Evolutionary conservation across 2,888 invertebrate species (phyloP).

Genomic region (Helobdella robusta): DNA sequence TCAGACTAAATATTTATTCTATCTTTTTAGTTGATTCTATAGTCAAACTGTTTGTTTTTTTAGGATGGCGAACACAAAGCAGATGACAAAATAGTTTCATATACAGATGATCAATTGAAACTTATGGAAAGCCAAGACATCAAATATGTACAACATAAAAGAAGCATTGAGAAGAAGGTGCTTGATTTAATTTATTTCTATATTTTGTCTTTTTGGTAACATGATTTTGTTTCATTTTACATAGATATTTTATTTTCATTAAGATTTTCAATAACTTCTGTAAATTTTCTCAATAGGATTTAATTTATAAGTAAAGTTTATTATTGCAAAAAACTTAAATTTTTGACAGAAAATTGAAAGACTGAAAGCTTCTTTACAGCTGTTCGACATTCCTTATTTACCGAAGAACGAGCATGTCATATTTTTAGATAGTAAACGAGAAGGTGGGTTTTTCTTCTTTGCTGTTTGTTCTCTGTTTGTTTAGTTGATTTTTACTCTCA

Average conservation of each 20-base stretch:
- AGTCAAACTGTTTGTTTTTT: no score
- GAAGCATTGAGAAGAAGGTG: constrained; percentile 67
- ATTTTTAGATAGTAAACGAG: constrained; percentile 62
- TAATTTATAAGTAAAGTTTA: no score
- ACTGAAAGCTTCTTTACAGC: constrained; percentile 68
- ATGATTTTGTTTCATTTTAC: not conserved
- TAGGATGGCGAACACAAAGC: constrained; percentile 55
- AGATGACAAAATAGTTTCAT: constrained; percentile 60
- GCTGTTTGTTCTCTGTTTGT: not conserved
- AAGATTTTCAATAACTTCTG: not conserved
- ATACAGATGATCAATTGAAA: constrained; percentile 67
- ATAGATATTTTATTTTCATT: not conserved
- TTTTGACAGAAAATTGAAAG: constrained; percentile 58
- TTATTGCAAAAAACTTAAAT: no score
- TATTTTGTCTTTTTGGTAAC: not conserved
- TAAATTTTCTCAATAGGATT: no score
- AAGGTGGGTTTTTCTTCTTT: constrained; percentile 47
- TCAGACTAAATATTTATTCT: no score
- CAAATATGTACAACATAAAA: constrained; percentile 76
- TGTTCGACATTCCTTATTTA: constrained; percentile 65
- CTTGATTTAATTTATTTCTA: not conserved
- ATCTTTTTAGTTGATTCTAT: no score
- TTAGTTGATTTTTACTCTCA: not conserved
- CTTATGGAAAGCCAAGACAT: constrained; percentile 84
- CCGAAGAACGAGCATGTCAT: constrained; percentile 68